These are phyloP conservation scores for Drosophila maculinotata DNA, from an alignment of 2,888 invertebrate genomes.

Conservation along the genomic window DNA sequence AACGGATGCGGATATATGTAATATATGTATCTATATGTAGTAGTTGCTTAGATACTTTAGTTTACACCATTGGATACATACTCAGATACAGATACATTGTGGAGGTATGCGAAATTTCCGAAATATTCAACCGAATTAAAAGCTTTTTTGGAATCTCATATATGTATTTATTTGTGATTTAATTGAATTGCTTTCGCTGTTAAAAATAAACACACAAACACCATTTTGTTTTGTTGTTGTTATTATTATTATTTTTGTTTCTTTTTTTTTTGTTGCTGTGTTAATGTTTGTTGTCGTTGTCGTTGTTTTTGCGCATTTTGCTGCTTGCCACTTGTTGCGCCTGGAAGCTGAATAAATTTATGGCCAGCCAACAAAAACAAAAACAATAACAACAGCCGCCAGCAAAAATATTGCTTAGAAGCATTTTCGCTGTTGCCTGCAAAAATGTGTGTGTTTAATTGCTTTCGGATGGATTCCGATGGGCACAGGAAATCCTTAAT, in stretches of 20 bases:
- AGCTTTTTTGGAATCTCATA: constrained; percentile 59
- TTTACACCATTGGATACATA: constrained; percentile 6
- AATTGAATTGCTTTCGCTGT: constrained; percentile 72
- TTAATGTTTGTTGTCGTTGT: constrained; percentile 33
- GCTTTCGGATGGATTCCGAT: constrained; percentile 69
- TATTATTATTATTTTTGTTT: constrained; percentile 18
- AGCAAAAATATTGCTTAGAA: constrained; percentile 2
- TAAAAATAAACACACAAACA: constrained; percentile 67
- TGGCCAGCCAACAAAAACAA: constrained; percentile 49
- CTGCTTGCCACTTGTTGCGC: constrained; percentile 61
- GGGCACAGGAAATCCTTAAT: constrained; percentile 74
- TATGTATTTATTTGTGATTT: constrained; percentile 78
- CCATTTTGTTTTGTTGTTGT: constrained; percentile 26
- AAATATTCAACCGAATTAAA: constrained; percentile 56
- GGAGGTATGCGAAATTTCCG: constrained; percentile 28
- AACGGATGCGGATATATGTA: constrained; percentile 24
- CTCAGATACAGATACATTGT: constrained; percentile 20
- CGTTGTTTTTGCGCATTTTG: constrained; percentile 32
- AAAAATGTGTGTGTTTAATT: constrained; percentile 53
- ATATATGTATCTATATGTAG: constrained; percentile 19
- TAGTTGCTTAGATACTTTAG: background rate
- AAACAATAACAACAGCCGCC: constrained; percentile 17
- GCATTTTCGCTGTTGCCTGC: constrained; percentile 8
- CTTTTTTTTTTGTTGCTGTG: too few species aligned
- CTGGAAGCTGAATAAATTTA: constrained; percentile 59